Conservation (phyloP, 2,113 vertebrate genomes). For the Apteryx mantelli region DNA sequence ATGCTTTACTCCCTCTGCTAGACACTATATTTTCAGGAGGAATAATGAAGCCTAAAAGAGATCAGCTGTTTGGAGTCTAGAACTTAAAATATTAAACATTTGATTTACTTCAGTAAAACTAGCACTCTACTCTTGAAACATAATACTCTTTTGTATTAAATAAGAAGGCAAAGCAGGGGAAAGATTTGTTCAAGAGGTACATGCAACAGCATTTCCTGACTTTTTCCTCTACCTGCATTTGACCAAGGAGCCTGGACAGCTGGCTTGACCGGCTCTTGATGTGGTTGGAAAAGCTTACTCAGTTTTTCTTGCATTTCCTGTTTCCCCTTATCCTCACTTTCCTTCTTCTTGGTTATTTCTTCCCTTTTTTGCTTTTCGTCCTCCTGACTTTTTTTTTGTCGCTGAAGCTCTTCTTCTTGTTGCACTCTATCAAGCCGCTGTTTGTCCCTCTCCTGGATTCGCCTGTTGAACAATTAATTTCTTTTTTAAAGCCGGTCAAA, state of each 20-base stretch:
- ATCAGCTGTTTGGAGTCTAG: not conserved
- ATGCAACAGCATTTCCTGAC: not conserved
- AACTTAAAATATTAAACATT: not conserved
- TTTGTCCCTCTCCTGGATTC: conserved; percentile 80
- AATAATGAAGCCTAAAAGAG: not conserved
- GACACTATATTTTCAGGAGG: not conserved
- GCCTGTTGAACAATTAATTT: conserved; percentile 47
- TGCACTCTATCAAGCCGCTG: conserved; percentile 75
- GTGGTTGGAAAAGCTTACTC: conserved; percentile 87
- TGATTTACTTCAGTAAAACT: not conserved
- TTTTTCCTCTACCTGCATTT: conserved; percentile 76
- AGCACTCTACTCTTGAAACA: not conserved
- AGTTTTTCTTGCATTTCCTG: conserved; percentile 88
- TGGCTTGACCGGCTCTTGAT: conserved; percentile 78
- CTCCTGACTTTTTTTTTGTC: conserved; percentile 73
- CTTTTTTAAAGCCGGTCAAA: not conserved
- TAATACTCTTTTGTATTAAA: not conserved
- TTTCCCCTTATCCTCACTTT: conserved; percentile 76
- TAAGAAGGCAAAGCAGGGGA: not conserved
- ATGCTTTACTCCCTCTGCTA: not conserved
- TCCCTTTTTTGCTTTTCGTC: conserved; percentile 80
- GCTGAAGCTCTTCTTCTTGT: conserved; percentile 69
- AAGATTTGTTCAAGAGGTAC: not conserved
- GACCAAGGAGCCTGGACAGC: conserved; percentile 83
- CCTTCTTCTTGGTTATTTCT: conserved; percentile 79